Base-by-base conservation (phyloP, 2,888 invertebrate genomes). In the Sericinus montela region DNA sequence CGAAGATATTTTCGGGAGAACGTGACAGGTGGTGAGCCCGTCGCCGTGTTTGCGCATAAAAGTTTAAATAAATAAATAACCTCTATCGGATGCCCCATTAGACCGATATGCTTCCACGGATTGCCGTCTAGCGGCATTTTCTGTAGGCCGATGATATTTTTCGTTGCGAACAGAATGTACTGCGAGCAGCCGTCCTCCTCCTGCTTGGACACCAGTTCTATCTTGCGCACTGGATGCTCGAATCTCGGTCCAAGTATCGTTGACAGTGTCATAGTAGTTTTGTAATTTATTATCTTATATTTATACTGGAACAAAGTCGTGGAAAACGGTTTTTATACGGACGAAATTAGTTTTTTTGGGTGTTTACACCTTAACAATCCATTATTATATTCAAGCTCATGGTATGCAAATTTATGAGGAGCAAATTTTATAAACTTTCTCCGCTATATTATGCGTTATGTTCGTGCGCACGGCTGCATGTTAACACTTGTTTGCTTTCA, bases 121-220 rank as follows among this genome's bases (percentile, higher is more conserved):
- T 94, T 95, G 0, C 95, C 95, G 67, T 94, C 93, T 0, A 93
- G 74, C 0, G 94, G 94, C 64, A 93, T 65, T 53, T 91, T 89
- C 67, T 93, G 92, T 14, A 94, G 69, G 0, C 95, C 95, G 6
- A 95, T 89, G 57, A 92, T 89, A 59, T 91, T 91, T 37, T 90
- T 84, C 1, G 92, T 93, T 11, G 90, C 84, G 63, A 93, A 94
- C 25, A 93, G 72, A 62, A 94, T 68, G 65, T 93, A 93, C 15
- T 75, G 72, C 41, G 56, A 41, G 13, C 56, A 47, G 9, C 59
- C 70, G 38, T 62, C 63, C 1, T 55, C 68, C 19, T 77, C 65
- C 10, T 47, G 61, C 4, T 62, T 67, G 9, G 75, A 72, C 19
- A 90, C 56, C 44, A 90, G 68, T 60, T 79, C 69, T 60, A 92